Percentiles rank a stretch among this genome's conserved stretches.
These are phyloP conservation scores for Catharus bicknelli DNA, from an alignment of 2,113 vertebrate species.

Conservation along the genomic window DNA sequence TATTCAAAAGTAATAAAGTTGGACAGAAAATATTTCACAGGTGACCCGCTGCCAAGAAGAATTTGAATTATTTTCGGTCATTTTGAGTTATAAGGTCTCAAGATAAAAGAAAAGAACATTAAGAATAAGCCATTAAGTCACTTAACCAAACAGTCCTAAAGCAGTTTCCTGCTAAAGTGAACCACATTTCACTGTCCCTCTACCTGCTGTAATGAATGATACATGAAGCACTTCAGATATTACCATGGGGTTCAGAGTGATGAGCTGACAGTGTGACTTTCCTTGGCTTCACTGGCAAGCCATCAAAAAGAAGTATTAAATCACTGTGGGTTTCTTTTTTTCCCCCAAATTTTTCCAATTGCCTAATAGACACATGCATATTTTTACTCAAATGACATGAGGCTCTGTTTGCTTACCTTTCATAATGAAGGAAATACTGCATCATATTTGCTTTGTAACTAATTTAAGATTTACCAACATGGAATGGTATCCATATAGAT, in stretches of 20 bases:
- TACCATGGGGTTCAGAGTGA: conserved; percentile 48
- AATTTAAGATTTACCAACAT: background rate
- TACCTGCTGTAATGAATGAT: conserved; percentile 70
- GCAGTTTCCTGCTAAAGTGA: conserved; percentile 59
- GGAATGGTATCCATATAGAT: background rate
- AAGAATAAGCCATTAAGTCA: conserved; percentile 72
- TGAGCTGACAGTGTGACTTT: conserved; percentile 51
- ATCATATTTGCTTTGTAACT: background rate
- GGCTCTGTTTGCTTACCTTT: background rate
- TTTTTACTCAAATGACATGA: background rate
- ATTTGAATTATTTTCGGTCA: conserved; percentile 64
- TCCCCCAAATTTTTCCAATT: background rate
- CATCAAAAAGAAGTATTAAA: conserved; percentile 12
- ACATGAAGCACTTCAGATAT: conserved; percentile 66
- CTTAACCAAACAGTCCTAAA: conserved; percentile 68
- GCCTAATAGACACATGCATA: background rate
- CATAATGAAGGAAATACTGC: background rate
- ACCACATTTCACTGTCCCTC: conserved; percentile 54
- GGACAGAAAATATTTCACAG: conserved; percentile 60
- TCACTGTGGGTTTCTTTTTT: background rate
- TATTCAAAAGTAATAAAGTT: conserved; percentile 41
- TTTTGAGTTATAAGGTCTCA: conserved; percentile 61
- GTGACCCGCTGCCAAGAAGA: conserved; percentile 58
- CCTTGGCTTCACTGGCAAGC: conserved; percentile 2
- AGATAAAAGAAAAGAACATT: conserved; percentile 66